phyloP scores from a whole-genome alignment of 2,113 vertebrate species.

The Irena cyanogastra region DNA sequence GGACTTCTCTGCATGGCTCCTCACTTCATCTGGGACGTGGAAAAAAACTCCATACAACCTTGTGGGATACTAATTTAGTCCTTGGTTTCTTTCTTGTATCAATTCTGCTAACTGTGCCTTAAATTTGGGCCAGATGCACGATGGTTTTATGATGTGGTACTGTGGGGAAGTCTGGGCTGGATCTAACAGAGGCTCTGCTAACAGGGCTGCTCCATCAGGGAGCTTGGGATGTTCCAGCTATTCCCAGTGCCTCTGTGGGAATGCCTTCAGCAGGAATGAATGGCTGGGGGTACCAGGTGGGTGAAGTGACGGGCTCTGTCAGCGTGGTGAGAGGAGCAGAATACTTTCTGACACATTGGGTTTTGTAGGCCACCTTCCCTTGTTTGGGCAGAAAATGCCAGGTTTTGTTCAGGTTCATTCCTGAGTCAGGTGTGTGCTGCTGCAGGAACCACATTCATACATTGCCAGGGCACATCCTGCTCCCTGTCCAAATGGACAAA shows the following conservation, averaged over 20 bases:
- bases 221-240: not conserved
- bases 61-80: slow-evolving; percentile 67
- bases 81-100: slow-evolving; percentile 71
- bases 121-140: slow-evolving; percentile 64
- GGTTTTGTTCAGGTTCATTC: not conserved
- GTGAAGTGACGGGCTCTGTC: not conserved
- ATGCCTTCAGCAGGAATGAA: not conserved
- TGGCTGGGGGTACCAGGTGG: not conserved
- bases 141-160: slow-evolving; percentile 70
- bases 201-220: slow-evolving; percentile 11
- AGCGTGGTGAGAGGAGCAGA: not conserved
- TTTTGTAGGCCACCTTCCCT: not conserved
- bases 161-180: slow-evolving; percentile 58
- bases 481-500: not conserved
- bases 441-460: not conserved
- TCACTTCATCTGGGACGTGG: slow-evolving; percentile 49
- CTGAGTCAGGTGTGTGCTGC: not conserved
- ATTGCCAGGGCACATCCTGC: not conserved
- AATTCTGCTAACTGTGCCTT: slow-evolving; percentile 66
- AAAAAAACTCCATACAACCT: not conserved
- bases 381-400: rapidly evolving
- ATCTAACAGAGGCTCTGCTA: slow-evolving; percentile 4
- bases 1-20: slow-evolving; percentile 45
- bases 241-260: not conserved
- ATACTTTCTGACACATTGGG: not conserved